phyloP scores from a whole-genome alignment of 2,113 vertebrate genomes.

The Corvus hawaiiensis region DNA sequence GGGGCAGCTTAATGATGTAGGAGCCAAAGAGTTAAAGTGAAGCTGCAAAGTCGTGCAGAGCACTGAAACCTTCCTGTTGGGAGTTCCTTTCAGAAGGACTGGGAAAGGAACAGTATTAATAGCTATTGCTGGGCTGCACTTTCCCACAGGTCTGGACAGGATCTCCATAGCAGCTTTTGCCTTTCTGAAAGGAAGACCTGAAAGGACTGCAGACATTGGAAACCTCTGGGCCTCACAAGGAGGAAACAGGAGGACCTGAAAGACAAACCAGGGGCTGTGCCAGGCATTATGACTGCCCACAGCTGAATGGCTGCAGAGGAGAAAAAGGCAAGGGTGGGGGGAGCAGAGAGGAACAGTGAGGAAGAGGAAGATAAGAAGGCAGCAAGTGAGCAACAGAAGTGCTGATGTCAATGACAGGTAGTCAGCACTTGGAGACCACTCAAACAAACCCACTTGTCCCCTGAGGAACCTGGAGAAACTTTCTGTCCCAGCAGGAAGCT shows the following conservation, averaged over 20 bases:
- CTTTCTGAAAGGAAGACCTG: constrained; percentile 68
- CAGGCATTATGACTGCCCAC: neutral
- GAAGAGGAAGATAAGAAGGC: neutral
- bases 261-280: constrained; percentile 36
- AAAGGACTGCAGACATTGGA: constrained; percentile 51
- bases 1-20: constrained; percentile 24
- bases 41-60: constrained; percentile 57
- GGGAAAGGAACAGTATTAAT: constrained; percentile 77
- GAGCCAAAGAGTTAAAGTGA: constrained; percentile 72
- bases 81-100: constrained; percentile 76
- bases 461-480: constrained; percentile 32
- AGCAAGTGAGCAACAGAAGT: neutral
- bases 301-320: neutral
- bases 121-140: constrained; percentile 64
- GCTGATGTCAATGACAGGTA: neutral
- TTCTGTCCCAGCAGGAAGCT: constrained; percentile 57
- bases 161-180: constrained; percentile 66
- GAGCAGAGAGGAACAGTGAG: neutral
- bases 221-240: constrained; percentile 53
- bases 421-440: neutral
- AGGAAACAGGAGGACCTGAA: constrained; percentile 63
- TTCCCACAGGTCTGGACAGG: constrained; percentile 80
- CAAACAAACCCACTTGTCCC: constrained; percentile 8
- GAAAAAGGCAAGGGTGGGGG: neutral
- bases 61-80: constrained; percentile 75